phyloP scores from a whole-genome alignment of 1,140 invertebrate genomes.

The Trinorchestia longiramus region DNA sequence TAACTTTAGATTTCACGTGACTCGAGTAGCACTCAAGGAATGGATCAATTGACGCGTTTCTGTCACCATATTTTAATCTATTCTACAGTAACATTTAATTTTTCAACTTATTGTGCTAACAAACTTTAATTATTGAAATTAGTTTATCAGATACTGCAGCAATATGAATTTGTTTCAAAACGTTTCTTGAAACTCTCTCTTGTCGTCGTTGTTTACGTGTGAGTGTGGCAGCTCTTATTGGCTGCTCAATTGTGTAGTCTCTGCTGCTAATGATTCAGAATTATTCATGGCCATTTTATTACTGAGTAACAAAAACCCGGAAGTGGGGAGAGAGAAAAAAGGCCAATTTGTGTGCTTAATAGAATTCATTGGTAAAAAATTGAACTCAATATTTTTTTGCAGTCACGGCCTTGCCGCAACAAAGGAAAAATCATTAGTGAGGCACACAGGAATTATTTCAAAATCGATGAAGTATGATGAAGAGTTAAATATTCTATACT shows the following conservation, averaged over 20 bases:
- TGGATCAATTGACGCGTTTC: no score
- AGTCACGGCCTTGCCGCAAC: not conserved
- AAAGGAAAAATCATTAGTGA: constrained; percentile 25
- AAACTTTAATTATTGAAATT: no score
- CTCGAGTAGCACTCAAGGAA: no score
- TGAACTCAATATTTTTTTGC: not conserved
- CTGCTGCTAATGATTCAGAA: not conserved
- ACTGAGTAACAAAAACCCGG: not conserved
- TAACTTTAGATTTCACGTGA: no score
- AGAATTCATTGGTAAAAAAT: not conserved
- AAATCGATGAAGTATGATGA: constrained; percentile 19
- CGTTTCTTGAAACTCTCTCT: not conserved
- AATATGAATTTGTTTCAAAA: no score
- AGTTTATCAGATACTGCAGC: no score
- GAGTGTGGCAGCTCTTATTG: not conserved
- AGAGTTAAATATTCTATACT: constrained; percentile 13
- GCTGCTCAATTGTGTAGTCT: not conserved
- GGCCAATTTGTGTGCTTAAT: not conserved
- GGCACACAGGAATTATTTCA: constrained; percentile 1
- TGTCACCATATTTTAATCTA: no score
- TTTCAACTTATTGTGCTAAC: no score
- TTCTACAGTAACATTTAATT: no score
- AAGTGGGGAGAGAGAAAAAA: not conserved
- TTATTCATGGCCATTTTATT: not conserved
- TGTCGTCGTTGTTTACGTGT: not conserved